Base-by-base conservation (phyloP, 2,113 vertebrate species). In the Ursus arctos region DNA sequence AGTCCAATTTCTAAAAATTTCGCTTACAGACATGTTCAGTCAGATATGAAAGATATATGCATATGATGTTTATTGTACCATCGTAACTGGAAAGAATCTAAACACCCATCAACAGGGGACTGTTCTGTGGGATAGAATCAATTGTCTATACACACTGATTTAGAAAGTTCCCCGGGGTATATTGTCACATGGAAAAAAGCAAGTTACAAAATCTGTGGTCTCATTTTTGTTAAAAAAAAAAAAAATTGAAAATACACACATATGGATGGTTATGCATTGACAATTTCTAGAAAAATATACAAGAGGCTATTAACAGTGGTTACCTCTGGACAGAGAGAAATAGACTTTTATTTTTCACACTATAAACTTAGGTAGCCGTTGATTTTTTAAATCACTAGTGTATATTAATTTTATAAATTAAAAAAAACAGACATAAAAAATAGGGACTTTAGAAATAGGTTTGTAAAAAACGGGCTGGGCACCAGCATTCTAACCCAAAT, bases 1-100 rank as follows among this genome's bases (percentile, higher is more conserved):
- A 65, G 92, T 71, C 26, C 18, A 87, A 33, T 83, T 77, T 79
- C 28, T 71, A 93, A 95, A 77, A 86, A 86, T 72, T 14, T 63
- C 55, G 33, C 33, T 71, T 61, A 67, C 4, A 74, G 59, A 47
- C 79, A 24, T 19, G 13, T 74, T 85, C 19, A 71, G 33, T 53
- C 7, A 36, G n/a, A 88, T 49, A 51, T 7, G 7, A 76, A 59
- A 93, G 10, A 57, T 24, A 47, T 28, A 77, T 31, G 7, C n/a
- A 33, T 19, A 85, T 15, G 16, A 51, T 87, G 55, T 51, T 94
- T 83, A n/a, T 51, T 86, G 1, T 4, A 57, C 49, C 40, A 72
- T 67, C n/a, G 26, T 91, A 81, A 72, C 3, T n/a, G 49, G 18
- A 69, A 92, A 69, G 53, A 43, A 49, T 55, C 57, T 49, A n/a